Evolutionary conservation across 2,888 invertebrate species (phyloP), one percentile per base, ranked within the genome.

Genomic region (Phasia obesa): DNA sequence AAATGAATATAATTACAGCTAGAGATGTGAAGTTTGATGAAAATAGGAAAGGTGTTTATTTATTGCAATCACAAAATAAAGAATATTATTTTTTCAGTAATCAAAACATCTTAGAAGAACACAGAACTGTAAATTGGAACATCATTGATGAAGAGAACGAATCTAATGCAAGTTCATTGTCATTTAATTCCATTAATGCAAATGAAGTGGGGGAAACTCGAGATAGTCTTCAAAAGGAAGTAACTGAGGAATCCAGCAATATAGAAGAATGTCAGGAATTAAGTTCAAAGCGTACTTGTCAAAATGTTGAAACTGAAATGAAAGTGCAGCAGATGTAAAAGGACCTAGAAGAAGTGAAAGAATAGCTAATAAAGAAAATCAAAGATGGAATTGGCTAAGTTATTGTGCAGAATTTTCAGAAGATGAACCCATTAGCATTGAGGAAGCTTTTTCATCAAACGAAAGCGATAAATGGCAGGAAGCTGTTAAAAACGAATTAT

Each of bases 1-100:
- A n/a, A n/a, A n/a, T n/a, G n/a, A n/a, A n/a, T n/a, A n/a, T n/a
- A n/a, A n/a, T n/a, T n/a, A n/a, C 7, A 31, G 67, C 11, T 59
- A 60, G 71, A 57, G 35, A 73, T 17, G 64, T 57, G 1, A 42
- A 25, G 9, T 64, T 65, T 13, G 44, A 57, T 31, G 64, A 71
- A 27, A 55, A 55, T 55, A 55, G 7, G 55, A 47, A 47, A 47
- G 47, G 31, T 35, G 49, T 57, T 27, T 27, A 27, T 25, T 44
- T 44, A 31, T 31, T 57, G n/a, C 15, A 70, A 47, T 5, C 25
- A 19, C 19, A 23, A 17, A 42, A 17, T n/a, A 17, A 25, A 27
- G 44, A 62, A 38, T 51, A 60, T 31, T 53, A 73, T 31, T 64
- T 27, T 27, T 27, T 27, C 27, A 27, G 27, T 4, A 27, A 27